Percentiles rank a stretch among this genome's conserved stretches.
Evolutionary conservation across 2,888 invertebrate genomes (phyloP).

Genomic region (Archips xylosteana): DNA sequence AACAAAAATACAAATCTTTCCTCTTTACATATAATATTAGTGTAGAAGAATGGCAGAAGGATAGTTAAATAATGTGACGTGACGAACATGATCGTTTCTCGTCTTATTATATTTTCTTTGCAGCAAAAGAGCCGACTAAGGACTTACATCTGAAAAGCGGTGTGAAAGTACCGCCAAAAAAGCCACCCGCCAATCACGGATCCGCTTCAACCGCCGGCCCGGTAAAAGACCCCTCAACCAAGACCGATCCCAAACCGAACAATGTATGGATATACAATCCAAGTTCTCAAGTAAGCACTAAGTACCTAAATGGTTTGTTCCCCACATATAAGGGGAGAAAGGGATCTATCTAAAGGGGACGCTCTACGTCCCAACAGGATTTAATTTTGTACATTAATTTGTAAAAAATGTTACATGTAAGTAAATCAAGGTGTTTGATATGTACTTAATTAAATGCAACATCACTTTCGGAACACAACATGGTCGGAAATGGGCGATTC

Average conservation of each 20-base stretch:
- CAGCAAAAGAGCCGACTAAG: constrained; percentile 53
- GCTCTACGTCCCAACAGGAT: too few species aligned
- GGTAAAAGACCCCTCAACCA: neutral
- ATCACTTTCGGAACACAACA: too few species aligned
- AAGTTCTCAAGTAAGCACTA: constrained; percentile 11
- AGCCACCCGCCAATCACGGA: neutral
- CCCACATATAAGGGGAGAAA: neutral
- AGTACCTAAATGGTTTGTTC: neutral
- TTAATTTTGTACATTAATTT: too few species aligned
- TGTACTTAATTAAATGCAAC: too few species aligned
- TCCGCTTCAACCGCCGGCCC: neutral
- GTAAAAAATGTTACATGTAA: too few species aligned
- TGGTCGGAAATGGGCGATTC: too few species aligned
- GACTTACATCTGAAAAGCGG: constrained; percentile 42
- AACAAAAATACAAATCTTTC: too few species aligned
- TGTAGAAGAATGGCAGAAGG: too few species aligned
- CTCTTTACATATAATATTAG: too few species aligned
- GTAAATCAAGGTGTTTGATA: too few species aligned
- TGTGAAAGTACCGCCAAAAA: neutral
- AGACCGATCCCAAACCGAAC: neutral
- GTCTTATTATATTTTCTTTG: constrained; percentile 15
- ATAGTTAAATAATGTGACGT: too few species aligned
- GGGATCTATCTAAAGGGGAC: neutral
- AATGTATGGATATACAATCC: constrained; percentile 4
- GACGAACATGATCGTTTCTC: neutral